phyloP scores from a whole-genome alignment of 2,797 vertebrate species.

The Melanotaenia nigrans region DNA sequence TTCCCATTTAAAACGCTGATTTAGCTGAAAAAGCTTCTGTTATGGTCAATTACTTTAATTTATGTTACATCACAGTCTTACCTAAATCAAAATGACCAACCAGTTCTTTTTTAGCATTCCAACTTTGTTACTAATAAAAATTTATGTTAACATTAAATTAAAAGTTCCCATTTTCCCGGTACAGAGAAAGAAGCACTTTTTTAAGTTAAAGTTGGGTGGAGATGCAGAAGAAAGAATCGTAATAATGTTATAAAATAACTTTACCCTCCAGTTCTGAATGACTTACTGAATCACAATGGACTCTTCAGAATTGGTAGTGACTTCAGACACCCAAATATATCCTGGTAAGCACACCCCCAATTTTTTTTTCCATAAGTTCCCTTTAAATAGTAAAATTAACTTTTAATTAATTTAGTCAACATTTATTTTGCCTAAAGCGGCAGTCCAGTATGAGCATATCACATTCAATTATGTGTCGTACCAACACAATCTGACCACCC shows the following conservation, averaged over 20 bases:
- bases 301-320: background rate
- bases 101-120: too few species aligned
- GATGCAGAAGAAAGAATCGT: background rate
- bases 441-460: background rate
- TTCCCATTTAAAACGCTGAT: too few species aligned
- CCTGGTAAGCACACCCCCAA: background rate
- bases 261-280: background rate
- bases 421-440: constrained; percentile 17
- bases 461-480: constrained; percentile 22
- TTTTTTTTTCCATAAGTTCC: background rate
- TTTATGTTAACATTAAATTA: too few species aligned
- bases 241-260: background rate
- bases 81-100: too few species aligned
- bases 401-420: background rate
- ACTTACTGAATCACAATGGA: background rate
- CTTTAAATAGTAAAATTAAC: background rate
- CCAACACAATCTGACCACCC: constrained; percentile 28
- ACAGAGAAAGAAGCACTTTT: background rate
- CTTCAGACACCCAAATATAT: background rate
- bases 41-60: background rate
- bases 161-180: background rate
- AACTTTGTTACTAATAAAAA: too few species aligned
- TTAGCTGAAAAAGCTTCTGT: background rate
- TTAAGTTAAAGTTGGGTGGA: background rate
- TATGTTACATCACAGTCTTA: background rate